Evolutionary conservation across 2,113 vertebrate genomes (phyloP).

Genomic region (Pelecanoides urinatrix): DNA sequence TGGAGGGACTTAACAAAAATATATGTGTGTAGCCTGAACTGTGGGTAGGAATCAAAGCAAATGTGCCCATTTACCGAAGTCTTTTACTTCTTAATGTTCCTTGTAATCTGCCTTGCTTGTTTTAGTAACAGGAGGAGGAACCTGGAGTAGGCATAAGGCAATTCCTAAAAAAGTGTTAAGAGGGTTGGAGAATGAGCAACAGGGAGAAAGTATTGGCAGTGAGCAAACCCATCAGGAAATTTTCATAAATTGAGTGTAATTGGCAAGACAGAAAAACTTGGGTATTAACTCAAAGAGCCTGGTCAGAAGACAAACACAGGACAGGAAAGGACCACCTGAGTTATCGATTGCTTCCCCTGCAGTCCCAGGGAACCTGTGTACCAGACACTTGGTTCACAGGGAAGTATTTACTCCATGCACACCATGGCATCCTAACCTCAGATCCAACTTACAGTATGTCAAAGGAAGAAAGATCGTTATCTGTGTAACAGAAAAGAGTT

Average conservation of each 20-base stretch:
- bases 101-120: not conserved
- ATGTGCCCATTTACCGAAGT: not conserved
- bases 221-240: not conserved
- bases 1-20: not conserved
- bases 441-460: not conserved
- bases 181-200: not conserved
- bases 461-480: not conserved
- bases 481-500: not conserved
- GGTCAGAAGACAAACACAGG: not conserved
- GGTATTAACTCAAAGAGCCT: not conserved
- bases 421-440: not conserved
- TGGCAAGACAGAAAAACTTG: not conserved
- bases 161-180: not conserved
- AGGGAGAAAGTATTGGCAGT: not conserved
- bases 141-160: not conserved
- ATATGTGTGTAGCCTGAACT: not conserved
- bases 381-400: not conserved
- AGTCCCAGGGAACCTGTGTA: not conserved
- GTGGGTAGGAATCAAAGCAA: not conserved
- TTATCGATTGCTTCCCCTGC: not conserved
- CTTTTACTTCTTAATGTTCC: not conserved
- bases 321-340: not conserved
- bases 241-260: not conserved
- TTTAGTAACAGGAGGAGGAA: not conserved
- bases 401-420: not conserved